Conservation (phyloP, 2,113 vertebrate species). For the Catagonus wagneri region DNA sequence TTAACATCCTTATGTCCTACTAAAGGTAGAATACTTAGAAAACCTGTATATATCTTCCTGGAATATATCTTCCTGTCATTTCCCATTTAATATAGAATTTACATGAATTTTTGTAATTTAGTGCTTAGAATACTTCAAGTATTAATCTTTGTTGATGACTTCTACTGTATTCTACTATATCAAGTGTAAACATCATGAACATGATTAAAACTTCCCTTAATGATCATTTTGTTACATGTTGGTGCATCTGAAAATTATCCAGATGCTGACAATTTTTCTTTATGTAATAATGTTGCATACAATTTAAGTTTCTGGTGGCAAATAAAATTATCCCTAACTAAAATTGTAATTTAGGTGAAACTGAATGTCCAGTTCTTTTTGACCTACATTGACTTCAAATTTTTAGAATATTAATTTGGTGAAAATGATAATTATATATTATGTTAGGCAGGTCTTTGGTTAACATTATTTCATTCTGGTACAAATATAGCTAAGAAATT, state of each 20-base stretch:
- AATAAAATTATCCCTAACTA: not conserved
- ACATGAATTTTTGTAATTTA: not conserved
- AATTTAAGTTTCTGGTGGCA: conserved; percentile 45
- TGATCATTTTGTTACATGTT: not conserved
- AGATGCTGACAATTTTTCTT: not conserved
- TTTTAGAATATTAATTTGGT: conserved; percentile 42
- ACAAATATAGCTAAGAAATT: not conserved
- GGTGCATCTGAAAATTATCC: not conserved
- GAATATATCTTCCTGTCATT: conserved; percentile 20
- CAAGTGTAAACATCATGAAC: not conserved
- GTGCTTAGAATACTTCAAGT: conserved; percentile 16
- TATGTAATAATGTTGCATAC: not conserved
- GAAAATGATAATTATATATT: not conserved
- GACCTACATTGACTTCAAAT: not conserved
- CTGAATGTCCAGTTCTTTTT: not conserved
- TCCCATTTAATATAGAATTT: conserved; percentile 23
- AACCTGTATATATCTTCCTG: too few species aligned
- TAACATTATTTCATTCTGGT: conserved; percentile 23
- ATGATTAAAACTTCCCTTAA: not conserved
- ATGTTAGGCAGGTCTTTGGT: not conserved
- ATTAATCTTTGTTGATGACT: not conserved
- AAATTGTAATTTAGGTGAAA: conserved; percentile 38
- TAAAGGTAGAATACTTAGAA: not conserved
- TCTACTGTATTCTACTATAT: not conserved
- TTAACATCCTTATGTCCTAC: not conserved